These are phyloP conservation scores for Coregonus suidteri DNA, from an alignment of 2,797 vertebrate genomes.

Conservation along the genomic window DNA sequence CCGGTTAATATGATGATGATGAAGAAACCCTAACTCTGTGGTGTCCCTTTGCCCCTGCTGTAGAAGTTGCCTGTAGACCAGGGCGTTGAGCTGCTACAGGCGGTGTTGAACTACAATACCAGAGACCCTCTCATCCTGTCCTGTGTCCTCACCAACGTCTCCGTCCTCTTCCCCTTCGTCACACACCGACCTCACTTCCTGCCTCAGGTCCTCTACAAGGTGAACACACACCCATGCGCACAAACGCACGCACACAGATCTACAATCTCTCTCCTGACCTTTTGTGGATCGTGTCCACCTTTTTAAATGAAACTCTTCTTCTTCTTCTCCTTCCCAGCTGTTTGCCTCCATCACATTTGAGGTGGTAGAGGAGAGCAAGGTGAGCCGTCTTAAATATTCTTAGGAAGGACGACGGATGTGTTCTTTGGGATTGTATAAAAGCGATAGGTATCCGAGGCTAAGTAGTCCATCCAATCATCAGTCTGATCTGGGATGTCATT, in stretches of 20 bases:
- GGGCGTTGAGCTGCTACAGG: slow-evolving; percentile 88
- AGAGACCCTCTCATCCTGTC: slow-evolving; percentile 93
- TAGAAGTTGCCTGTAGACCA: slow-evolving; percentile 87
- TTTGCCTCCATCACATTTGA: slow-evolving; percentile 91
- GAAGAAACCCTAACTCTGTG: not conserved
- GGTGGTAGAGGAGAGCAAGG: slow-evolving; percentile 85
- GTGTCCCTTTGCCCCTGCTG: slow-evolving; percentile 3
- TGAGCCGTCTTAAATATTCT: slow-evolving; percentile 54
- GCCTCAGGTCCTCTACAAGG: slow-evolving; percentile 89
- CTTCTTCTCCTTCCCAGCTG: slow-evolving; percentile 72
- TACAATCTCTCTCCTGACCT: not conserved
- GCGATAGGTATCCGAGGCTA: not conserved
- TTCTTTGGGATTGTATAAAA: not conserved
- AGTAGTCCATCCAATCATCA: not conserved
- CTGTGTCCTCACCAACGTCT: slow-evolving; percentile 91
- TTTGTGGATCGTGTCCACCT: not conserved
- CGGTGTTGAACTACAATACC: slow-evolving; percentile 87
- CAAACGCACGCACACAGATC: not conserved
- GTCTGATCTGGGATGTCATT: not conserved
- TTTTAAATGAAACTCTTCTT: not conserved
- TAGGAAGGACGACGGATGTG: not conserved
- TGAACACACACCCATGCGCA: slow-evolving; percentile 42
- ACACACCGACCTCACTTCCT: slow-evolving; percentile 82
- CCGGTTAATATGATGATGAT: not conserved
- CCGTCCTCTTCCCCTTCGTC: slow-evolving; percentile 89